Base-by-base conservation (phyloP, 2,797 vertebrate genomes). In the Oophaga sylvatica region DNA sequence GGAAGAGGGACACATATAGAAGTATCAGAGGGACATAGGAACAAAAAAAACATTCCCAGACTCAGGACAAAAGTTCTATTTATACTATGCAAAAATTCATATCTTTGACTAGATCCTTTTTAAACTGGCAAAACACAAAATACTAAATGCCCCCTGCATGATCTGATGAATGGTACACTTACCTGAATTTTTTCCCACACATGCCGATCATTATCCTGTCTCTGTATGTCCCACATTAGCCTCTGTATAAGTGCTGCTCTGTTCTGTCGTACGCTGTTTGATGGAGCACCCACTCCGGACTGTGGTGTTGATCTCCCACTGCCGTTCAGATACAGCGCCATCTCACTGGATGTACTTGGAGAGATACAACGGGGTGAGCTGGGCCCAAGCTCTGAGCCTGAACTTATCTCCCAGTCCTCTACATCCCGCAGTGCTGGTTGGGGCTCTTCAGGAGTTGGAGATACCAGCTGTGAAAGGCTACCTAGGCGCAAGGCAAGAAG, bases 181-280 rank as follows among this genome's bases (percentile, higher is more conserved):
- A 99, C 98, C 98, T 99, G 98, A 57, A 99, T 97, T 94, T 97
- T 98, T 91, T 92, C 95, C 98, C 98, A 99, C 90, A 99, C 91
- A 19, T 94, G 92, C 35, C 96, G 95, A 91, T 98, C 96, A 90
- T 96, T 96, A 80, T 98, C 95, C 85, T 96, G 97, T 88, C 95
- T 96, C 86, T 96, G 96, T 88, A 98, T 96, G 93, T 99, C 97
- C 90, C 96, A 95, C 93, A 98, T 95, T 60, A 99, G 93, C 85
- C 96, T 96, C 87, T 95, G 95, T 90, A 98, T 95, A 90, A 98
- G 92, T 91, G 93, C 92, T 41, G 95, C 80, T 81, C 75, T 83
- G 84, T 80, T 81, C 56, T 86, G 80, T 11, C 75, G 31, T 16
- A 60, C 35, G 11, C 56, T 80, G 16, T 67, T 90, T 89, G 84